Evolutionary conservation across 2,888 invertebrate genomes (phyloP).

Genomic region (Protodeltote pygarga): DNA sequence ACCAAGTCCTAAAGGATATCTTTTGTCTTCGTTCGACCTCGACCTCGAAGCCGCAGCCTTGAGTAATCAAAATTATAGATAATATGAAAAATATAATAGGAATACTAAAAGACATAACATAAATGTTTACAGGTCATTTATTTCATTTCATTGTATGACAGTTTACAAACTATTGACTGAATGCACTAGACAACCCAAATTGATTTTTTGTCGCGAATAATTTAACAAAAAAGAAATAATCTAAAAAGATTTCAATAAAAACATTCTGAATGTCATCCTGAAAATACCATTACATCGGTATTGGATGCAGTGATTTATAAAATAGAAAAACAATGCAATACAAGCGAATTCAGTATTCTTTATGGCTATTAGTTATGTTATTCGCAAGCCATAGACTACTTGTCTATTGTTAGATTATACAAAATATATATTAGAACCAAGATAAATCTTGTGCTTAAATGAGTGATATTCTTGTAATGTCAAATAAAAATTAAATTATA

Average conservation of each 20-base stretch:
- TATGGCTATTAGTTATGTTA: slow-evolving; percentile 85
- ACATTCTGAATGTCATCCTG: slow-evolving; percentile 48
- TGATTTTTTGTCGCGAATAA: slow-evolving; percentile 39
- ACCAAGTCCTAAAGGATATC: too few species aligned
- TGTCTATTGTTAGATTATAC: slow-evolving; percentile 82
- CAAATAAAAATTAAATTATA: slow-evolving; percentile 61
- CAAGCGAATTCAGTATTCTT: slow-evolving; percentile 81
- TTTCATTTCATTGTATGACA: slow-evolving; percentile 72
- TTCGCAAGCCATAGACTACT: slow-evolving; percentile 84
- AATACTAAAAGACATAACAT: slow-evolving; percentile 44
- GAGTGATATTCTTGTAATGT: slow-evolving; percentile 64
- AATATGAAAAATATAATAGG: neutral
- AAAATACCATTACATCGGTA: slow-evolving; percentile 39
- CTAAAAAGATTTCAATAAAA: slow-evolving; percentile 30
- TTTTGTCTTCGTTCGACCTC: too few species aligned
- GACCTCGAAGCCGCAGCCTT: too few species aligned
- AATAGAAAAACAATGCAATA: slow-evolving; percentile 83
- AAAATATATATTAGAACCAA: slow-evolving; percentile 78
- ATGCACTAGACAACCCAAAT: slow-evolving; percentile 58
- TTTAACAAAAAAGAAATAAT: slow-evolving; percentile 7
- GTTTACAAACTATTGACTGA: slow-evolving; percentile 74
- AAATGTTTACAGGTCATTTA: slow-evolving; percentile 82
- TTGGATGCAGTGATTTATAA: slow-evolving; percentile 52
- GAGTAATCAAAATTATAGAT: neutral
- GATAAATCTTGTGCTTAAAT: slow-evolving; percentile 70